Conservation (phyloP, 1,140 invertebrate genomes). For the Armadillidium nasatum region DNA sequence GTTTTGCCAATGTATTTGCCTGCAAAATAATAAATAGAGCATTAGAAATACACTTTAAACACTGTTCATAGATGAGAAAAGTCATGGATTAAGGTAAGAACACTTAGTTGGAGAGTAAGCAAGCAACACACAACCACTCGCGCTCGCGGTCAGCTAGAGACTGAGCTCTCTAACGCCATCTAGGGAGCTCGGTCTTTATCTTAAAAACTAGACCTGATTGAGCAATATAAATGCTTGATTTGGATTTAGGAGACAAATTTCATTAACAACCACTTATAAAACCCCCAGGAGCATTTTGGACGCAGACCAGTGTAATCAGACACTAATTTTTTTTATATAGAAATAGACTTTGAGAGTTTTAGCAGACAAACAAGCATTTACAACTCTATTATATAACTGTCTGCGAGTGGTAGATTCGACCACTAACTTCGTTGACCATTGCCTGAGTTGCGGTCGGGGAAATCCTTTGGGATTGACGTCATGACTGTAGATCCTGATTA, state of each 20-base stretch:
- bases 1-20: constrained; percentile 5
- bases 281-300: constrained; percentile 29
- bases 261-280: constrained; percentile 4
- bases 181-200: constrained; percentile 16
- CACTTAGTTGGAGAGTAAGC: constrained; percentile 14
- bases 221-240: constrained; percentile 19
- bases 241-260: background rate
- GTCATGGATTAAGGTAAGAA: constrained; percentile 12
- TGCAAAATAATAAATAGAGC: constrained; percentile 7
- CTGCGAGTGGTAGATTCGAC: too few relatives aligned
- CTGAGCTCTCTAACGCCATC: constrained; percentile 20
- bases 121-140: constrained; percentile 16
- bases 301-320: constrained; percentile 42
- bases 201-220: constrained; percentile 23
- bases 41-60: constrained; percentile 14
- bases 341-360: too few relatives aligned
- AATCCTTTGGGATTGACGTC: too few relatives aligned
- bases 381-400: too few relatives aligned
- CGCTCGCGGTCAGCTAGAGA: constrained; percentile 19
- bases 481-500: too few relatives aligned
- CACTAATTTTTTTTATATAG: too few relatives aligned
- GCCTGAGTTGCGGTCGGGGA: too few relatives aligned
- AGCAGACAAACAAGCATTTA: too few relatives aligned
- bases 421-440: too few relatives aligned
- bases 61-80: constrained; percentile 5